Evolutionary conservation across 2,113 vertebrate species (phyloP).

Genomic region (Martes martes): DNA sequence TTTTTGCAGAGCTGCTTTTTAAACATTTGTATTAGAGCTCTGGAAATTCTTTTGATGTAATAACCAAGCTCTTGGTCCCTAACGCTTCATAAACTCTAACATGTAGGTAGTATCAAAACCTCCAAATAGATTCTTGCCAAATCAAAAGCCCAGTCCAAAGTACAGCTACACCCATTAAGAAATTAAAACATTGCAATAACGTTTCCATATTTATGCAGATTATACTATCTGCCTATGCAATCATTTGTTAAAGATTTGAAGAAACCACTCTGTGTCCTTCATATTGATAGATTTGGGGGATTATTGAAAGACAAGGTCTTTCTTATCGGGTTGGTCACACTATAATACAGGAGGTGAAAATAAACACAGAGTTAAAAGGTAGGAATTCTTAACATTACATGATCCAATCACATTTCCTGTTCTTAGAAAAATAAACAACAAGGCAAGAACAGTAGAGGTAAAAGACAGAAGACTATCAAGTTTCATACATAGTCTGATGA

Average conservation of each 20-base stretch:
- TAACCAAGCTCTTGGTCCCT: background rate
- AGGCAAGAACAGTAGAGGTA: background rate
- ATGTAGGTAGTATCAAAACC: background rate
- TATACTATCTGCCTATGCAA: background rate
- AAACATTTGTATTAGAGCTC: background rate
- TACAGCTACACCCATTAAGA: background rate
- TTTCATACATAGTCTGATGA: background rate
- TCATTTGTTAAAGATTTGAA: background rate
- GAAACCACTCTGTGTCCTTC: accelerated
- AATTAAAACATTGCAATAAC: background rate
- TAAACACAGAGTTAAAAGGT: background rate
- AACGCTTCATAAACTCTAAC: background rate
- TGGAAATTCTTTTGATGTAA: background rate
- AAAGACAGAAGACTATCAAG: background rate
- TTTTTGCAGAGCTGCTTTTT: background rate
- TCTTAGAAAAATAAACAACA: background rate
- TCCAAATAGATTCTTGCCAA: background rate
- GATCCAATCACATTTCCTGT: background rate
- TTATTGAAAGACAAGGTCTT: background rate
- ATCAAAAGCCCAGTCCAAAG: background rate
- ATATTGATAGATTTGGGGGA: background rate
- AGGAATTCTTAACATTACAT: background rate
- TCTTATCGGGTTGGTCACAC: background rate
- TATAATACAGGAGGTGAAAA: background rate
- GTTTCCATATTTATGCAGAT: accelerated